Percentiles rank a stretch among this genome's conserved stretches.
phyloP scores from a whole-genome alignment of 2,888 invertebrate genomes.

The Gasteruption jaculator region DNA sequence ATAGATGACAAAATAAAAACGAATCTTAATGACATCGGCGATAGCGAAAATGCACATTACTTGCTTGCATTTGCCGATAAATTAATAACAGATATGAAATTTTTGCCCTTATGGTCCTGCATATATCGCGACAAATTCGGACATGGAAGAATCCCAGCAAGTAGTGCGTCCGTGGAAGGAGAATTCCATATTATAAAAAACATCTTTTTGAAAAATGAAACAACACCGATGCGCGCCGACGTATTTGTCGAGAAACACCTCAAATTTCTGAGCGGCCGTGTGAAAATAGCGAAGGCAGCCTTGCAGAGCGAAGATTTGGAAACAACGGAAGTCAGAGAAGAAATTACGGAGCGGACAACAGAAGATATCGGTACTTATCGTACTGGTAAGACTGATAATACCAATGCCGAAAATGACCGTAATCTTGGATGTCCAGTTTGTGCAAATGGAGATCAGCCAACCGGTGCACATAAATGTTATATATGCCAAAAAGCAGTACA shows the following conservation, averaged over 20 bases:
- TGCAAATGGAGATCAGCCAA: too few species aligned
- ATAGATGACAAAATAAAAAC: constrained; percentile 4
- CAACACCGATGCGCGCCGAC: constrained; percentile 16
- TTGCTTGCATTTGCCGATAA: constrained; percentile 16
- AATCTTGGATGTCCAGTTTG: too few species aligned
- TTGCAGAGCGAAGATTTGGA: too few species aligned
- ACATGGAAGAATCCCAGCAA: constrained; percentile 19
- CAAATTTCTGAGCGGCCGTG: constrained; percentile 10
- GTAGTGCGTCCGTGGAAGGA: constrained; percentile 17
- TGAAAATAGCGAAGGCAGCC: constrained; percentile 13
- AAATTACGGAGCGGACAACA: too few species aligned
- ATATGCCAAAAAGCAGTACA: too few species aligned
- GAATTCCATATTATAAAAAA: constrained; percentile 19
- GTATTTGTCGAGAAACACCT: constrained; percentile 16
- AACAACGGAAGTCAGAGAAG: too few species aligned
- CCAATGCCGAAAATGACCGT: too few species aligned
- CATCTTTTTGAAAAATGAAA: constrained; percentile 10
- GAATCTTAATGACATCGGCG: constrained; percentile 4
- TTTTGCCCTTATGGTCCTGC: constrained; percentile 19
- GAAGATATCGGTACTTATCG: too few species aligned
- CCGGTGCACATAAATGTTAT: too few species aligned
- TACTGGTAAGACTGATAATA: too few species aligned
- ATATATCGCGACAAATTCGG: constrained; percentile 16
- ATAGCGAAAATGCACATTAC: constrained; percentile 16
- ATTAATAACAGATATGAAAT: constrained; percentile 13